Evolutionary conservation across 2,888 invertebrate genomes (phyloP).

Genomic region (Podabrus alpinus): DNA sequence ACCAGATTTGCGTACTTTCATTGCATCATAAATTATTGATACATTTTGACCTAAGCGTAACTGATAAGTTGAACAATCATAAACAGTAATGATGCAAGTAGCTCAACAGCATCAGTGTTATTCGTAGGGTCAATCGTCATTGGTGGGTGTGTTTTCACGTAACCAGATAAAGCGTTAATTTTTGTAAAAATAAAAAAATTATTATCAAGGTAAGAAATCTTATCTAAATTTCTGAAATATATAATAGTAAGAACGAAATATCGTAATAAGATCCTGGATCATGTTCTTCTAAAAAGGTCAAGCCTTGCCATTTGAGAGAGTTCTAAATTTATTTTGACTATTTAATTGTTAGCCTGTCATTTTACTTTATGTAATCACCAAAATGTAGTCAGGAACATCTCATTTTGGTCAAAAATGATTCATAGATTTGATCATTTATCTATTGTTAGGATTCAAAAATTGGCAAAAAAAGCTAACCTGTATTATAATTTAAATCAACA

Average conservation of each 20-base stretch:
- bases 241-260: no score
- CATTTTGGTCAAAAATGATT: not conserved
- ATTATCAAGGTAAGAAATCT: constrained; percentile 2
- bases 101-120: not conserved
- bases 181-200: not conserved
- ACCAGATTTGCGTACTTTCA: not conserved
- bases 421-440: not conserved
- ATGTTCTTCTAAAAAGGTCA: not conserved
- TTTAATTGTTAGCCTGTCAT: not conserved
- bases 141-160: not conserved
- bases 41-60: not conserved
- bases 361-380: not conserved
- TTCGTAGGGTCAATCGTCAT: constrained; percentile 1
- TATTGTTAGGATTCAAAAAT: not conserved
- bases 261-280: not conserved
- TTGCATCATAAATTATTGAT: not conserved
- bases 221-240: not conserved
- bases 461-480: not conserved
- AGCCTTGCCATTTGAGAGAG: not conserved
- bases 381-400: not conserved
- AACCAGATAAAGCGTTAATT: not conserved
- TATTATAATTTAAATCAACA: not conserved
- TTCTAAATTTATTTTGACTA: not conserved
- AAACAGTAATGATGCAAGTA: not conserved
- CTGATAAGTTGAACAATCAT: not conserved